These are phyloP conservation scores for Holcopasites calliopsidis DNA, from an alignment of 1,140 invertebrate species.

Conservation along the genomic window DNA sequence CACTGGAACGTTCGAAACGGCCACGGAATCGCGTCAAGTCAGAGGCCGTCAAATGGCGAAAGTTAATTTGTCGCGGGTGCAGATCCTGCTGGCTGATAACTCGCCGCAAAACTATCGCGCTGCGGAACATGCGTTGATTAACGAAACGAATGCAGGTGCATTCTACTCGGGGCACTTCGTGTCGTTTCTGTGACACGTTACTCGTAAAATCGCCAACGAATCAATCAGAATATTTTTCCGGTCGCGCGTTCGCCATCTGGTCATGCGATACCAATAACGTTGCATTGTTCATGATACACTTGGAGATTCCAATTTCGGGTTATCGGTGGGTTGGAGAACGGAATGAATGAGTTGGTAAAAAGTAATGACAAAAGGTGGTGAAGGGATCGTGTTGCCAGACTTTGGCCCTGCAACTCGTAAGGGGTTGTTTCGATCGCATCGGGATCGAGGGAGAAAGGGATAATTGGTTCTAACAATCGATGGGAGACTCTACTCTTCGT, in stretches of 20 bases:
- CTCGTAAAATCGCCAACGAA: neutral
- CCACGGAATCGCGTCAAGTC: neutral
- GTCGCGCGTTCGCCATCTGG: neutral
- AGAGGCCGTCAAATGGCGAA: neutral
- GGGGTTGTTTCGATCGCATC: too few species aligned
- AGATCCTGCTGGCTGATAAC: constrained; percentile 23
- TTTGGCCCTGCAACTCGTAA: too few species aligned
- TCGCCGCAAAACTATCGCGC: constrained; percentile 14
- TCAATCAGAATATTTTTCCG: constrained; percentile 31
- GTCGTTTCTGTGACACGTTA: neutral
- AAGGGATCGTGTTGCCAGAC: too few species aligned
- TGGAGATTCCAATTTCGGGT: neutral
- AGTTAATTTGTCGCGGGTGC: constrained; percentile 23
- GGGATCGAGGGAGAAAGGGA: too few species aligned
- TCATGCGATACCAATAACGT: neutral
- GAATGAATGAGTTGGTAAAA: too few species aligned
- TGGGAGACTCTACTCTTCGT: too few species aligned
- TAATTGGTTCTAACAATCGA: too few species aligned
- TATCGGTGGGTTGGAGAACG: neutral
- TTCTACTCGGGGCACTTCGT: constrained; percentile 18
- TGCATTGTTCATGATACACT: neutral
- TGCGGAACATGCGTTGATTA: constrained; percentile 31
- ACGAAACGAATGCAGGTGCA: constrained; percentile 11
- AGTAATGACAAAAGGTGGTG: too few species aligned
- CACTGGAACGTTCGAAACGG: constrained; percentile 21